phyloP scores from a whole-genome alignment of 2,888 invertebrate genomes.

The Mimumesa dahlbomi region DNA sequence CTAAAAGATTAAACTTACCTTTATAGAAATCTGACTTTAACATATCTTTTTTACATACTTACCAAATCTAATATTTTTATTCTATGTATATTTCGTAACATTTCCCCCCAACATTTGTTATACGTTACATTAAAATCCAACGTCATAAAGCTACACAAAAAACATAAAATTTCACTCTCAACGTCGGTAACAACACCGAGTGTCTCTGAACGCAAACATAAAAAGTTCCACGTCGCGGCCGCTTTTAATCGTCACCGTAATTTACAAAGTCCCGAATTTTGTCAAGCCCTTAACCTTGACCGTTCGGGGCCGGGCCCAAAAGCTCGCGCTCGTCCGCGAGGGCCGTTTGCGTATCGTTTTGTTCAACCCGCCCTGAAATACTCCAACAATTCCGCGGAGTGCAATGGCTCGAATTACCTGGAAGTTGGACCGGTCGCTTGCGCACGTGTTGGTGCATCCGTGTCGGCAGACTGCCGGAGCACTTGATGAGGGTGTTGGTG shows the following conservation, averaged over 20 bases:
- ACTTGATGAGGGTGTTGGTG: constrained; percentile 16
- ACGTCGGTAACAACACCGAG: too few species aligned
- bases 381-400: constrained; percentile 46
- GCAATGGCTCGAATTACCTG: constrained; percentile 57
- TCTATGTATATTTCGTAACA: too few species aligned
- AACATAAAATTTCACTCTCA: too few species aligned
- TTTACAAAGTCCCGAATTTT: too few species aligned
- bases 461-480: constrained; percentile 5
- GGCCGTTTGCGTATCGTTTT: constrained; percentile 30
- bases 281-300: constrained; percentile 42
- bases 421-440: constrained; percentile 44
- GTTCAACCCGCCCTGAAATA: constrained; percentile 24
- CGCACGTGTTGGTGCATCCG: constrained; percentile 26
- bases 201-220: too few species aligned
- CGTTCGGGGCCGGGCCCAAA: constrained; percentile 1
- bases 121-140: too few species aligned
- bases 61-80: too few species aligned
- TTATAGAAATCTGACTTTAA: too few species aligned
- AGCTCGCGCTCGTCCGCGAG: constrained; percentile 12
- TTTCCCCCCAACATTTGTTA: too few species aligned
- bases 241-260: constrained; percentile 1
- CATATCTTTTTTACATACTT: too few species aligned
- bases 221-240: background rate
- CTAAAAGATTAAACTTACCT: too few species aligned
- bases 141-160: too few species aligned